Percentiles rank a stretch among this genome's conserved stretches.
phyloP scores from a whole-genome alignment of 2,113 vertebrate species.

The Condylura cristata region DNA sequence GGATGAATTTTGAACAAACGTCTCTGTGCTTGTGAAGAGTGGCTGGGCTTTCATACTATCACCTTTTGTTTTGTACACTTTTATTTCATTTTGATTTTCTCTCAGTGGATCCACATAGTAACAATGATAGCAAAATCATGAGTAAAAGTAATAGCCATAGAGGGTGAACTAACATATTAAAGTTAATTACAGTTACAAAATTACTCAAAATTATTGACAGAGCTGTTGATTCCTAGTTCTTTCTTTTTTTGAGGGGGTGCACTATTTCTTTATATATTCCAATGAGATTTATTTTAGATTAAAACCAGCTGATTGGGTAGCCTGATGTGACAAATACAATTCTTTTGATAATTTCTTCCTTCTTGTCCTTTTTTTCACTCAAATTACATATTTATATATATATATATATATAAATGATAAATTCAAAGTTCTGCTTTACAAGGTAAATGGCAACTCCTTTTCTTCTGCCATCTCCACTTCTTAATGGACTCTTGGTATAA shows the following conservation, averaged over 20 bases:
- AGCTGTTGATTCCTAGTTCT: background rate
- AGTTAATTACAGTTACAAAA: background rate
- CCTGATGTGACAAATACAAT: background rate
- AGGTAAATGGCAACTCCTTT: background rate
- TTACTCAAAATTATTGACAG: background rate
- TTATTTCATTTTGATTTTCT: background rate
- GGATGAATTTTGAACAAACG: background rate
- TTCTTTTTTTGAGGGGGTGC: no score
- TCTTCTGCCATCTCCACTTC: background rate
- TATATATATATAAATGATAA: no score
- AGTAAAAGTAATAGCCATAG: background rate
- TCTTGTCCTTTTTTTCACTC: background rate
- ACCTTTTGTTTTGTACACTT: background rate
- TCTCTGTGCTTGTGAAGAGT: background rate
- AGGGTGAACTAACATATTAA: background rate
- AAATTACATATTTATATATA: background rate
- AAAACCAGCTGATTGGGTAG: background rate
- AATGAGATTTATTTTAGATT: background rate
- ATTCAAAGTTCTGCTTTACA: background rate
- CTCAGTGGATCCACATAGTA: background rate
- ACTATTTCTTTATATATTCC: background rate
- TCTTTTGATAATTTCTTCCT: background rate
- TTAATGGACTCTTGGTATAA: slow-evolving; percentile 46
- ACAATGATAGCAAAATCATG: background rate
- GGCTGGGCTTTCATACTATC: background rate